Base-by-base conservation (phyloP, 2,888 invertebrate genomes). In the Acleris emargana region DNA sequence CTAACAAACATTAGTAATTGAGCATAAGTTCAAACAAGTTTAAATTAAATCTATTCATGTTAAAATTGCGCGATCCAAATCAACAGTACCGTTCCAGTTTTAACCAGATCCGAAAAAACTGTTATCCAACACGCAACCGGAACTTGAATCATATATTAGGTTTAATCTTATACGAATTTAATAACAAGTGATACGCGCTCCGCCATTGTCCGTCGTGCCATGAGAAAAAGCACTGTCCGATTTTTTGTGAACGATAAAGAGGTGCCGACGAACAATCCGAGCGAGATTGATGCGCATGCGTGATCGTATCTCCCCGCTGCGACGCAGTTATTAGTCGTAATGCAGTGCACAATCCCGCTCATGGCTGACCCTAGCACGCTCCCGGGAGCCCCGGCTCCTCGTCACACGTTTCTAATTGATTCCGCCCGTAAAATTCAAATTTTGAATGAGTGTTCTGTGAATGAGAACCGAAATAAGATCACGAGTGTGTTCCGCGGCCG, bases 151-250 rank as follows among this genome's bases (percentile, higher is more conserved):
- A 91, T 90, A 92, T 89, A 91, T 91, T 91, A 91, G 80, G 86
- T 87, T 91, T 88, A 89, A 91, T 91, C 91, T 91, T 90, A 92
- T 91, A 89, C 89, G 91, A 91, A 91, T 92, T 92, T 92, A 92
- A 92, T 92, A 91, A 90, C 88, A 83, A 91, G 88, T 84, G 85
- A 86, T 88, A 85, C 84, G 77, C 84, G 78, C 76, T 70, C 69
- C 77, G 68, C 87, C 78, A 90, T 91, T 91, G 91, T 89, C 78
- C 80, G 79, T 69, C 75, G 78, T 77, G 84, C 76, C 89, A 89
- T 91, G 91, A 89, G 92, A 92, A 92, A 86, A 83, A 83, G 80
- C 73, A 75, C 67, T 78, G 83, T 80, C 76, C 84, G 84, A 84
- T 84, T 89, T 90, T 89, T 87, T 82, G 81, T 82, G 75, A 70